Evolutionary conservation across 2,797 vertebrate species (phyloP).

Genomic region (Coluber constrictor): DNA sequence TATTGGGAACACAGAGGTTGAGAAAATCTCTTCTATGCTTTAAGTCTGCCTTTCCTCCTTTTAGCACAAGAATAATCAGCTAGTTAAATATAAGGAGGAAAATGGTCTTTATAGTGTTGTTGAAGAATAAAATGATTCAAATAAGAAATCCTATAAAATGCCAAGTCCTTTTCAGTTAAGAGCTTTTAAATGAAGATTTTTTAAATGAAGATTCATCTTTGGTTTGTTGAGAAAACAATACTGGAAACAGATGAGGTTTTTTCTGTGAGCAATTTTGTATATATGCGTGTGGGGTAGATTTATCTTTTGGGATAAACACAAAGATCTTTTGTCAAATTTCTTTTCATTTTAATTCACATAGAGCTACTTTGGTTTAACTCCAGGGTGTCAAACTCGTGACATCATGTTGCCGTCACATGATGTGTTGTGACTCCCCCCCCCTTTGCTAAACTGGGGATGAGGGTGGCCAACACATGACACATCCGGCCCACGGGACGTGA

Average conservation of each 20-base stretch:
- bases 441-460: too few relatives aligned
- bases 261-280: background rate
- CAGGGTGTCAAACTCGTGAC: too few relatives aligned
- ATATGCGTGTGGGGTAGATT: background rate
- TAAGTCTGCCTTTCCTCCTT: conserved; percentile 43
- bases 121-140: conserved; percentile 52
- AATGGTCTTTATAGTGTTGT: conserved; percentile 32
- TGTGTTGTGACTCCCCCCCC: too few relatives aligned
- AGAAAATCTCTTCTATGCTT: conserved; percentile 25
- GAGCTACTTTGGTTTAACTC: background rate
- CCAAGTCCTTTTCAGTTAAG: conserved; percentile 26
- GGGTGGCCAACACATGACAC: too few relatives aligned
- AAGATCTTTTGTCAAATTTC: background rate
- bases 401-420: too few relatives aligned
- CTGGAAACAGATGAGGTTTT: background rate
- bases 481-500: too few relatives aligned
- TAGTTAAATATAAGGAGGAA: conserved; percentile 37
- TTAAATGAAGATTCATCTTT: background rate
- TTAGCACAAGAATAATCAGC: conserved; percentile 39
- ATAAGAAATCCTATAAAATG: conserved; percentile 58
- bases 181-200: background rate
- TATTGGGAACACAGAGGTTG: conserved; percentile 28
- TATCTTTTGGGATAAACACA: background rate
- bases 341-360: background rate
- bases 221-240: background rate